Evolutionary conservation across 2,113 vertebrate genomes (phyloP), one percentile per base, ranked within the genome.

Genomic region (Macroglossus sobrinus): DNA sequence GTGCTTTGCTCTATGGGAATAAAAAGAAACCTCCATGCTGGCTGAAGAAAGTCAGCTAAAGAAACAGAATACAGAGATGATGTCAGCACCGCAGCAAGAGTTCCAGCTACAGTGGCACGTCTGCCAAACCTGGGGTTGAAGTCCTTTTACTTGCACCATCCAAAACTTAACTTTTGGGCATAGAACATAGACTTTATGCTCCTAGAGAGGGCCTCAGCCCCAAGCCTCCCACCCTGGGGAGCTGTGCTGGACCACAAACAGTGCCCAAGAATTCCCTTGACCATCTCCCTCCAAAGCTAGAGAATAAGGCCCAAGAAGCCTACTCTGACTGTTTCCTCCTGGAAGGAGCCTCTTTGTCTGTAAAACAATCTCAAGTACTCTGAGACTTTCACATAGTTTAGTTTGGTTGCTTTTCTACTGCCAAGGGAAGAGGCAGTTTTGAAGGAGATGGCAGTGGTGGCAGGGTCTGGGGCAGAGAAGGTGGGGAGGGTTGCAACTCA

Each of bases 61-160:
- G 91, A 63, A 43, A 33, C 8, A 4, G 57, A 78, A 59, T 3
- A 59, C 18, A 57, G n/a, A 22, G 40, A 22, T 9, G 10, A 19
- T 1, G 21, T 7, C 45, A 35, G 4, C 2, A 12, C 19, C 0
- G 0, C 26, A 22, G 38, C 8, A 7, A 50, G n/a, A 33, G 22
- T 7, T 16, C 71, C 24, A 26, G 66, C 7, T 38, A 16, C 5
- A 4, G 24, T 0, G 7, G 26, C 4, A 45, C 0, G 7, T 30
- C 57, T 50, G 68, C 14, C 47, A 40, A 5, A 13, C 0, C 4
- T 47, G 28, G 15, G 40, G 40, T 0, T 28, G 35, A 16, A 0
- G 2, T 22, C 24, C 55, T 57, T 43, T 24, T 11, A 15, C 30
- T 33, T n/a, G 26, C 22, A 19, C 45, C 35, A 35, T 5, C 59